Base-by-base conservation (phyloP, 2,113 vertebrate genomes). In the Chiloscyllium plagiosum region DNA sequence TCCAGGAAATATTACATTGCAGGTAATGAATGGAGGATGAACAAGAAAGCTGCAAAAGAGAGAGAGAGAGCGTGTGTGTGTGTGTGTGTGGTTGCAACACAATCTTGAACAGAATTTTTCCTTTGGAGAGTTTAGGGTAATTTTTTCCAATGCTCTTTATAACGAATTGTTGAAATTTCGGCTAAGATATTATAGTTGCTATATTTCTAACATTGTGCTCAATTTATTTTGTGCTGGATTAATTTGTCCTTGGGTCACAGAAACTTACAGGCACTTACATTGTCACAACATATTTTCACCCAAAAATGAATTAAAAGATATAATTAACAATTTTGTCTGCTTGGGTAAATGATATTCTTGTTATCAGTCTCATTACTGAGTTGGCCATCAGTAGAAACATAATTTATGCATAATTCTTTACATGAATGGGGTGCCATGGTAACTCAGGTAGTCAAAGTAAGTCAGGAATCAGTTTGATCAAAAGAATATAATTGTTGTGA, bases 381-480 rank as follows among this genome's bases (percentile, higher is more conserved):
- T 61, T 66, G 89, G 33, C 33, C 20, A 37, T 68, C 24, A 8
- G 6, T n/a, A 6, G 61, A 93, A 66, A 37, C 19, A 37, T 37
- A 93, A 93, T n/a, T 68, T 37, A 37, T 37, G 20, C 89, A 93
- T 66, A 68, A 93, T 66, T 87, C 50, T 20, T 93, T 7, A 19
- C 89, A 93, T 19, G n/a, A 93, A 37, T 65, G 7, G 89, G n/a
- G 61, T 93, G 66, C n/a, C 56, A 66, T 93, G 89, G n/a, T 61
- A 93, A 66, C 89, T 93, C 89, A 92, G 52, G 61, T 66, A 65
- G 17, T 66, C 89, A 66, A 65, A 93, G n/a, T 66, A n/a, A 93
- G n/a, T 20, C 56, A 37, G 89, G n/a, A 37, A 20, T 37, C 80
- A 83, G 47, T 93, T 37, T 37, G 61, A 93, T 93, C 61, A 66